These are phyloP conservation scores for Agrilus planipennis DNA, from an alignment of 1,140 invertebrate species.

Conservation along the genomic window DNA sequence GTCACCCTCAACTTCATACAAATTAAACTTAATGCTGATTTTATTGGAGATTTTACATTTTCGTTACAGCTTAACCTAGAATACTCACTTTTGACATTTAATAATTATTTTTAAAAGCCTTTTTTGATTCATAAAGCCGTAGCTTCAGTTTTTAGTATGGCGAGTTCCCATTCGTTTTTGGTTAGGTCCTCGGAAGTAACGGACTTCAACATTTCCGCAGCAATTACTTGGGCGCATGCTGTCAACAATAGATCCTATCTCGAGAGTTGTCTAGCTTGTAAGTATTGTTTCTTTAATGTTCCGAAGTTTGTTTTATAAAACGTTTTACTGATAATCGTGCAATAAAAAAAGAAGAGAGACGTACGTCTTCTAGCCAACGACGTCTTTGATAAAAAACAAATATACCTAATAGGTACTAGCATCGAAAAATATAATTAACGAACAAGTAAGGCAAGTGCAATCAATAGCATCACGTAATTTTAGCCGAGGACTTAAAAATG, in stretches of 20 bases:
- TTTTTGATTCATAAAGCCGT: too few species aligned
- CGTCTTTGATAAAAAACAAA: background rate
- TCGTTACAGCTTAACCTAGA: too few species aligned
- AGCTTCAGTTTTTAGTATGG: too few species aligned
- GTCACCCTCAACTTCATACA: too few species aligned
- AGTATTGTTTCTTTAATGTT: constrained; percentile 18
- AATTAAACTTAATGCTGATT: too few species aligned
- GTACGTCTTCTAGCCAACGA: background rate
- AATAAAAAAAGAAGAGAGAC: background rate
- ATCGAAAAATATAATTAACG: background rate
- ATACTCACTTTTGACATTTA: too few species aligned
- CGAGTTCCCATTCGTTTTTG: too few species aligned
- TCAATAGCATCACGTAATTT: background rate
- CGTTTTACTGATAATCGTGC: background rate
- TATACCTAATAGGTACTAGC: background rate
- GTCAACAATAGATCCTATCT: constrained; percentile 58
- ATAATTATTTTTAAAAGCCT: too few species aligned
- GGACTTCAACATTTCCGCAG: too few species aligned
- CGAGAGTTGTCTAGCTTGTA: constrained; percentile 45
- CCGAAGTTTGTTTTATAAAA: background rate
- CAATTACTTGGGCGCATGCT: constrained; percentile 71
- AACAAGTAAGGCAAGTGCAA: background rate
- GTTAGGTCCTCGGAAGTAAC: too few species aligned
- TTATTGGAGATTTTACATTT: too few species aligned
- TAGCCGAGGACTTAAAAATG: constrained; percentile 55